A percentile compares a stretch with the other conserved stretches of the same genome.
These are phyloP conservation scores for Antechinus flavipes DNA, from an alignment of 2,113 vertebrate genomes.

Conservation along the genomic window DNA sequence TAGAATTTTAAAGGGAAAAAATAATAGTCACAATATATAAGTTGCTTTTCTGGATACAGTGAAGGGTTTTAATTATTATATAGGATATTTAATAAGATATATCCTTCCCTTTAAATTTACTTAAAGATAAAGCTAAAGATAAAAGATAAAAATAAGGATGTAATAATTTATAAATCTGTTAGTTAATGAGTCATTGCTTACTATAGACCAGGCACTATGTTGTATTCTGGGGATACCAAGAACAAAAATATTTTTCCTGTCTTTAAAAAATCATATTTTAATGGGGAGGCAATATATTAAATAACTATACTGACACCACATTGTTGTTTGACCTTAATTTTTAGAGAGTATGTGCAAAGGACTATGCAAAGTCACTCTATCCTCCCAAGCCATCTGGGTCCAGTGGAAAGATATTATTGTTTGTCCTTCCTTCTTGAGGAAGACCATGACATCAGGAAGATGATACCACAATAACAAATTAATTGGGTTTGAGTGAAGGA, in stretches of 20 bases:
- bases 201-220: background rate
- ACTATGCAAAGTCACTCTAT: too few relatives aligned
- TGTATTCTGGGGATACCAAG: background rate
- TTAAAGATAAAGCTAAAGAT: background rate
- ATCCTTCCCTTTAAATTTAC: background rate
- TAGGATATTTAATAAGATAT: background rate
- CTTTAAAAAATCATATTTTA: background rate
- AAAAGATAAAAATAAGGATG: background rate
- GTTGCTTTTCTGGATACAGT: background rate
- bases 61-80: background rate
- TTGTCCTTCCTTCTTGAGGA: too few relatives aligned
- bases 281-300: background rate
- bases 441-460: too few relatives aligned
- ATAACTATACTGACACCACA: background rate
- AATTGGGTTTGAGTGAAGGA: too few relatives aligned
- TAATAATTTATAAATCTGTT: background rate
- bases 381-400: too few relatives aligned
- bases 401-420: too few relatives aligned
- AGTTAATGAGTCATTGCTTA: background rate
- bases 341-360: too few relatives aligned
- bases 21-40: background rate
- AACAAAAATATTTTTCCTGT: background rate
- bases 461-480: too few relatives aligned
- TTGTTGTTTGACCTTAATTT: too few relatives aligned
- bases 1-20: background rate